Evolutionary conservation across 2,888 invertebrate genomes (phyloP), one percentile per base, ranked within the genome.

Genomic region (Eilema sororculum): DNA sequence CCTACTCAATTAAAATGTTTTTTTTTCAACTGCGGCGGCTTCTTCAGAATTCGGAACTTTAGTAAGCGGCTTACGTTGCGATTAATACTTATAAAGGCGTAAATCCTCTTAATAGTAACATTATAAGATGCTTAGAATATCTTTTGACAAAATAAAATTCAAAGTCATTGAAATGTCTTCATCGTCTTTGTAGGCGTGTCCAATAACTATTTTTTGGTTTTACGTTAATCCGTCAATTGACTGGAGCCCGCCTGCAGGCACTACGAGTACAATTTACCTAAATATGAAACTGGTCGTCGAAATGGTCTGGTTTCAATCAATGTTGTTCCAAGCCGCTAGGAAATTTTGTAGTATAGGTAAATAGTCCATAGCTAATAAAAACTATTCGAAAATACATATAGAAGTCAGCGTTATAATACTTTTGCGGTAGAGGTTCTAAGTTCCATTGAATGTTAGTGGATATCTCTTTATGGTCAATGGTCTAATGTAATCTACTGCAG

Each of bases 11-110:
- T 63, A 66, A 61, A 67, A 61, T 64, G 16, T 16, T 3, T 59
- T 66, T 58, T 68, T 59, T 24, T 22, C 22, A 69, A 68, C 63
- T 52, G n/a, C 22, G 60, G 60, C 65, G 65, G 65, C 57, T 25
- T 65, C 60, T 56, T 60, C 60, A 60, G 37, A 61, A 22, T 59
- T 57, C n/a, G 33, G 24, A n/a, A 68, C 57, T 24, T 61, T 52
- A 70, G 12, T 37, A 65, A 65, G 30, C 25, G 33, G 65, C 24
- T 69, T 61, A 65, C 60, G 33, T 22, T 56, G 60, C 8, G 60
- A 46, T 67, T 61, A 60, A 65, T 16, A 65, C 33, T 59, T 59
- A 25, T 30, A 46, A 24, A 46, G 30, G 58, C 59, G 46, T 59
- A 46, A 65, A 64, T 69, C 68, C 46, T 30, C 46, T 59, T 59